Evolutionary conservation across 2,797 vertebrate species (phyloP), one percentile per base, ranked within the genome.

Genomic region (Fistularia tabacaria): DNA sequence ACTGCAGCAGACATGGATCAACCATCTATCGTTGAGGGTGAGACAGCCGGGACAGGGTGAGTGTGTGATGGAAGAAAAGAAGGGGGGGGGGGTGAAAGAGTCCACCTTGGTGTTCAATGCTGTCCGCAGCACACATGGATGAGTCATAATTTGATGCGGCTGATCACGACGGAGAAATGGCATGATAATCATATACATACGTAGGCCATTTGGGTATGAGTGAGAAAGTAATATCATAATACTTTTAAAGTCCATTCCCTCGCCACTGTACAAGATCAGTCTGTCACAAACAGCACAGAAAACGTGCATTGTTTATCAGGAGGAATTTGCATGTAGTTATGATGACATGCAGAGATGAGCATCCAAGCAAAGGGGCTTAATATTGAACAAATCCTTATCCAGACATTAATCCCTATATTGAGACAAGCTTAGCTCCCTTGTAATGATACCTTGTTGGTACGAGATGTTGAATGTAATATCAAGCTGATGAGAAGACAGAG

Each of bases 321-420:
- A 43, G 38, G 46, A 36, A 54, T 13, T 51, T 25, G 44, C 25
- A 55, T 14, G 53, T 37, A 51, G 54, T 7, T 45, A 64, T 53
- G 13, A 67, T 75, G 57, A 71, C 59, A 66, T 59, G 47, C 10
- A 62, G 57, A 70, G 66, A 79, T 62, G 76, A 84, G 62, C 77
- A 80, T 73, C 59, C 44, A 67, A 49, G 65, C 58, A 68, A 49
- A 36, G 53, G 7, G 7, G 81, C 55, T 76, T 78, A 77, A 66
- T 47, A 50, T 65, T 41, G 44, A 74, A 76, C 71, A 79, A 77
- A 82, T 84, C 74, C 71, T 74, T 66, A 79, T 83, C 70, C 66
- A 50, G 58, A 80, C 73, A 75, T 73, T 79, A 83, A 87, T 81
- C 69, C 73, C 51, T 39, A 53, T 57, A 62, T 78, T 79, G 79